Evolutionary conservation across 2,113 vertebrate genomes (phyloP), one percentile per base, ranked within the genome.

Genomic region (Ptychochromis oligacanthus): DNA sequence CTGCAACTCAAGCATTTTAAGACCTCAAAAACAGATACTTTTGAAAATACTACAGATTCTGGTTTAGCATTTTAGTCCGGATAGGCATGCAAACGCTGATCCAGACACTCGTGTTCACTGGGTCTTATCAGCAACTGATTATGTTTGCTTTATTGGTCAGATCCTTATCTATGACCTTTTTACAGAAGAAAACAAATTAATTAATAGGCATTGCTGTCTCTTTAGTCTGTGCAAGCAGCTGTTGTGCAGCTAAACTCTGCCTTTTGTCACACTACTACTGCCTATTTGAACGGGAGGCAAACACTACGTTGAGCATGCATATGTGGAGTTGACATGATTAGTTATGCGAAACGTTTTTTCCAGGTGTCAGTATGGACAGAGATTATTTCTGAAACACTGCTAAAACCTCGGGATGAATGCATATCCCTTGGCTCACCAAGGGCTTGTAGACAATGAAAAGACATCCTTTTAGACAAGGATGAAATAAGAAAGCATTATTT

Each of bases 321-420:
- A 52, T 52, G 49, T 52, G 17, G 15, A 52, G 15, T 6, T 52
- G 15, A 52, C 49, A 52, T 52, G 49, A 52, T 3, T 52, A 15
- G 49, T 31, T 72, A 46, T 2, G 3, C 0, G 3, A 11, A 6
- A 1, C 8, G 2, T 1, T 65, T 46, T 26, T 4, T 28, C 20
- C 20, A 65, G 36, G 36, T 24, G 61, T 24, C 46, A 7, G 26
- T n/a, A 52, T 52, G 46, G 46, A 54, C 26, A 14, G 4, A 72
- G 20, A 52, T 72, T 13, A 46, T 46, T 72, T 31, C 67, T 54
- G 46, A 72, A 54, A 18, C 49, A 18, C 17, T 52, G 49, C 49
- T 52, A 3, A 31, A 72, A 7, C 26, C 13, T 34, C 46, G 17
- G 34, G 46, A 72, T 54, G 46, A 72, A 6, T 7, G 20, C 26